These are phyloP conservation scores for Odontamblyopus lacepedii DNA, from an alignment of 2,797 vertebrate genomes.

Conservation along the genomic window DNA sequence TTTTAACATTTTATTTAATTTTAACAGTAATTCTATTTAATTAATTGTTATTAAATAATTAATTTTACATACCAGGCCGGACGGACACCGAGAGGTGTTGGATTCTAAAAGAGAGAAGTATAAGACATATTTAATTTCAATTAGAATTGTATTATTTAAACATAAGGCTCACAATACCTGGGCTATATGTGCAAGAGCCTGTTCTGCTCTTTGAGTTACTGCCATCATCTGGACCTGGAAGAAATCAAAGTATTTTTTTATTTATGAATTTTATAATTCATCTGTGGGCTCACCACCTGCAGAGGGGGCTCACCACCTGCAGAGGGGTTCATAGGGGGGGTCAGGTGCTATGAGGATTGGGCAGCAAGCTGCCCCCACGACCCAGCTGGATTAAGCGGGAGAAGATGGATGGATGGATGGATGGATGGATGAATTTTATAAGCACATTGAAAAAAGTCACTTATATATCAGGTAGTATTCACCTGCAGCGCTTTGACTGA, in stretches of 20 bases:
- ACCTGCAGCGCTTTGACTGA: conserved; percentile 67
- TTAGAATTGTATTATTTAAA: background rate
- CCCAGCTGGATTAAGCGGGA: too few species aligned
- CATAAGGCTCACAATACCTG: conserved; percentile 11
- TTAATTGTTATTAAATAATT: too few species aligned
- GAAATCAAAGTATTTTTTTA: background rate
- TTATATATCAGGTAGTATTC: background rate
- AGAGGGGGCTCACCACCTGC: too few species aligned
- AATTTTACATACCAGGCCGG: conserved; percentile 22
- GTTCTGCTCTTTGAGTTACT: conserved; percentile 60
- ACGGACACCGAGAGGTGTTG: fast-evolving
- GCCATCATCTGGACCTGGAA: conserved; percentile 60
- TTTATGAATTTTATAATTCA: background rate
- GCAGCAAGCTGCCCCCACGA: too few species aligned
- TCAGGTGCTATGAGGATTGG: too few species aligned
- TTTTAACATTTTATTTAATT: too few species aligned
- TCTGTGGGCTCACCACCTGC: too few species aligned
- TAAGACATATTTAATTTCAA: background rate
- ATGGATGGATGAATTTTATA: background rate
- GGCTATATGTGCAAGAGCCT: conserved; percentile 41
- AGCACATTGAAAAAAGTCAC: background rate
- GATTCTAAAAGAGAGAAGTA: conserved; percentile 29
- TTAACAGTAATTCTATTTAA: too few species aligned
- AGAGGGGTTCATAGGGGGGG: too few species aligned
- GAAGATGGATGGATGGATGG: too few species aligned